phyloP scores from a whole-genome alignment of 2,888 invertebrate species.

The Abrostola tripartita region DNA sequence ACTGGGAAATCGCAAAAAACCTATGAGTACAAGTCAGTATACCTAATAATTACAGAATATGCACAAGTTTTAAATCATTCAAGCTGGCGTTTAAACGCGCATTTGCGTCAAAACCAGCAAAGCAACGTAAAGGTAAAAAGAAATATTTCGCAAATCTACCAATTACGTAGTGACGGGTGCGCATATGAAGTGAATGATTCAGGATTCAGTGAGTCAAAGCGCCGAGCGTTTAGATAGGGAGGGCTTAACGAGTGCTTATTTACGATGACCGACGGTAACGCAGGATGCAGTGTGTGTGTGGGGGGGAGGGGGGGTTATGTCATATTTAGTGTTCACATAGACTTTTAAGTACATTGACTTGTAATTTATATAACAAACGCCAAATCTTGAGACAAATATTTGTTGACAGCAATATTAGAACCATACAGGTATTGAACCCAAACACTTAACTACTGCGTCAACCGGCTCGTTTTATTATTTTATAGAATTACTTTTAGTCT shows the following conservation, averaged over 20 bases:
- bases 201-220: slow-evolving; percentile 69
- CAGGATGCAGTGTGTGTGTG: slow-evolving; percentile 38
- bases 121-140: slow-evolving; percentile 5
- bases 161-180: slow-evolving; percentile 24
- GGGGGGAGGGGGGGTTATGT: slow-evolving; percentile 11
- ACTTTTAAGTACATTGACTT: slow-evolving; percentile 1
- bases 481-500: too few species aligned
- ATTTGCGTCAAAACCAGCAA: background rate
- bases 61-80: too few species aligned
- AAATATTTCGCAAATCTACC: slow-evolving; percentile 15
- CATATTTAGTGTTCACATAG: background rate
- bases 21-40: too few species aligned
- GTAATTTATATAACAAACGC: too few species aligned
- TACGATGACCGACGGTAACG: slow-evolving; percentile 59
- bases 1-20: too few species aligned
- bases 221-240: slow-evolving; percentile 66
- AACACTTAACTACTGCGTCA: too few species aligned
- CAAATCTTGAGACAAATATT: too few species aligned
- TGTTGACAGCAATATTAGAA: too few species aligned
- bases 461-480: too few species aligned
- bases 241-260: slow-evolving; percentile 74
- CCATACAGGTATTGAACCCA: too few species aligned
- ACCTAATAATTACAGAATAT: too few species aligned
- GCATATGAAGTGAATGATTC: slow-evolving; percentile 65
- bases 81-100: too few species aligned